Conservation (phyloP, 2,797 vertebrate species). For the Sebastes variabilis region DNA sequence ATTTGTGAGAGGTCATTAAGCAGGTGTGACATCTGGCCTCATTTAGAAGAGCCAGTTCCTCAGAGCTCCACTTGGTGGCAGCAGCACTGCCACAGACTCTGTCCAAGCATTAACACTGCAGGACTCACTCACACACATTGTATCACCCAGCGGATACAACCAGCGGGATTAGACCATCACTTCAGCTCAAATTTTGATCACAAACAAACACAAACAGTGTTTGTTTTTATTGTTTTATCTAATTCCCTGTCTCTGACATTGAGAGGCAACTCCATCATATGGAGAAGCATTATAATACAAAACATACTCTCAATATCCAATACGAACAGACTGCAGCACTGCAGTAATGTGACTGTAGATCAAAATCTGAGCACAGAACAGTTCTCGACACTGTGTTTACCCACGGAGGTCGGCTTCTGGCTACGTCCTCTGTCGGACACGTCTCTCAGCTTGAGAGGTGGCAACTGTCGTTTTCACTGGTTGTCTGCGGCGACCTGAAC, state of each 20-base stretch:
- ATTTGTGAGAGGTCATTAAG: constrained; percentile 51
- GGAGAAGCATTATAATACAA: not conserved
- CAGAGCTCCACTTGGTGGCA: constrained; percentile 83
- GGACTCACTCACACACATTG: constrained; percentile 42
- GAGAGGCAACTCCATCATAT: not conserved
- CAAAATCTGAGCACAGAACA: constrained; percentile 13
- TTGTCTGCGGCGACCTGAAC: constrained; percentile 52
- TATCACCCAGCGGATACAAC: constrained; percentile 43
- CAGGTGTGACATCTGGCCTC: constrained; percentile 65
- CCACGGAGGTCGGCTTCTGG: constrained; percentile 23
- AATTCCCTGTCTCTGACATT: constrained; percentile 1
- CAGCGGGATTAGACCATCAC: constrained; percentile 23
- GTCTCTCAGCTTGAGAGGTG: constrained; percentile 57
- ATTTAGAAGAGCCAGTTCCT: constrained; percentile 52
- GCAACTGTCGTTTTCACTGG: constrained; percentile 51
- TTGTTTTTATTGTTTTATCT: constrained; percentile 6
- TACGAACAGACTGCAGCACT: constrained; percentile 4
- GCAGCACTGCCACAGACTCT: constrained; percentile 73
- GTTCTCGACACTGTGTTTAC: constrained; percentile 7
- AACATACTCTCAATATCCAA: not conserved
- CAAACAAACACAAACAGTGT: not conserved
- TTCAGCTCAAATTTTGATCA: constrained; percentile 20
- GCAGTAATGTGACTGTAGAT: not conserved
- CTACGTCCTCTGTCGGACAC: constrained; percentile 40
- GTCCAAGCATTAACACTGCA: constrained; percentile 56